phyloP scores from a whole-genome alignment of 23 tunicate genomes.

The Pegea sp. region DNA sequence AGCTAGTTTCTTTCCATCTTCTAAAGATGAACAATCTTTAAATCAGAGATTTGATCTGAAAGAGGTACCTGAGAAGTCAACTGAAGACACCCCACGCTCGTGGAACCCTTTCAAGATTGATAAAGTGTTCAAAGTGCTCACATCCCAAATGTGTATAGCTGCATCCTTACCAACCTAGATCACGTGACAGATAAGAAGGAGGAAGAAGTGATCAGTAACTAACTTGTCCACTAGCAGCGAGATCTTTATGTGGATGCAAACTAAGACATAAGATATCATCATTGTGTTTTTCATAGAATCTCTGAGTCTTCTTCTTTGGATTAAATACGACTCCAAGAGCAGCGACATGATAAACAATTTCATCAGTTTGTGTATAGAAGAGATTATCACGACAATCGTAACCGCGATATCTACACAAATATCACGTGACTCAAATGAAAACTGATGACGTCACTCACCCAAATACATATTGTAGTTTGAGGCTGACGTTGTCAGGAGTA shows the following conservation, averaged over 20 bases:
- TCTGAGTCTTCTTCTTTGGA: slow-evolving; percentile 17
- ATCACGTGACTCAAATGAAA: background rate
- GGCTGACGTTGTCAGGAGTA: slow-evolving; percentile 23
- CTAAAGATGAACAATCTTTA: slow-evolving; percentile 3
- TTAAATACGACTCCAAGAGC: slow-evolving; percentile 64
- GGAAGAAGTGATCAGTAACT: background rate
- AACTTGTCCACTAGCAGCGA: slow-evolving; percentile 89
- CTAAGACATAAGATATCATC: slow-evolving; percentile 84
- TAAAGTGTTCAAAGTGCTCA: slow-evolving; percentile 21
- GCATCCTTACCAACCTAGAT: slow-evolving; percentile 60
- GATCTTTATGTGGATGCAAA: slow-evolving; percentile 68
- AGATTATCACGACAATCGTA: slow-evolving; percentile 95
- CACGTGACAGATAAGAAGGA: background rate
- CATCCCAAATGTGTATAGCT: slow-evolving; percentile 79
- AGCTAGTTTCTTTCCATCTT: slow-evolving; percentile 71
- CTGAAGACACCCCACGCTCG: slow-evolving; percentile 59
- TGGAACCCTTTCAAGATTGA: slow-evolving; percentile 82
- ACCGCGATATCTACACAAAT: slow-evolving; percentile 55
- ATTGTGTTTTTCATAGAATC: slow-evolving; percentile 82
- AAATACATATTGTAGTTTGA: slow-evolving; percentile 42
- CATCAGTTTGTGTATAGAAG: slow-evolving; percentile 62
- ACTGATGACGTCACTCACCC: slow-evolving; percentile 20
- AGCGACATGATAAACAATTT: slow-evolving; percentile 81
- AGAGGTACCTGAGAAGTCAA: slow-evolving; percentile 56
- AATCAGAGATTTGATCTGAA: background rate